These are phyloP conservation scores for Polyommatus iphigenia DNA, from an alignment of 2,888 invertebrate species.

Conservation along the genomic window DNA sequence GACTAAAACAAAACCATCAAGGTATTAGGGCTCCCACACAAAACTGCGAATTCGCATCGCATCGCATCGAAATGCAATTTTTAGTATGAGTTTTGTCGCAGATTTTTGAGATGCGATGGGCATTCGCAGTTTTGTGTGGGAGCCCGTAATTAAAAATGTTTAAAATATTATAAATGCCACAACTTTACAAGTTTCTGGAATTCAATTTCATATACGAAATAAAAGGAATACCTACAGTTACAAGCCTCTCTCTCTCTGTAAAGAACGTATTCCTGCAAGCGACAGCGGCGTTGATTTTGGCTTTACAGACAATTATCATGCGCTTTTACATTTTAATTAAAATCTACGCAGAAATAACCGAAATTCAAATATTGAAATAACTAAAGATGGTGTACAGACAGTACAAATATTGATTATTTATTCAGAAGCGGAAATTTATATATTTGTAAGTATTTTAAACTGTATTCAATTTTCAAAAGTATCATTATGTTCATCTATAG, in stretches of 20 bases:
- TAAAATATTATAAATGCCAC: background rate
- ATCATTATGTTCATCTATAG: too few relatives aligned
- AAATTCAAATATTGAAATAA: background rate
- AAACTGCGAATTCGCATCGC: too few relatives aligned
- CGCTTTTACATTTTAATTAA: slow-evolving; percentile 1
- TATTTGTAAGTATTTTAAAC: background rate
- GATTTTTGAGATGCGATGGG: too few relatives aligned
- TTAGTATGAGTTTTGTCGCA: too few relatives aligned
- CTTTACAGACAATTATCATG: background rate
- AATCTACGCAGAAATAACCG: background rate
- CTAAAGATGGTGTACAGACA: too few relatives aligned
- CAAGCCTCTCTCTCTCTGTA: background rate
- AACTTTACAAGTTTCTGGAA: background rate
- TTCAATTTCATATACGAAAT: background rate
- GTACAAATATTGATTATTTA: too few relatives aligned
- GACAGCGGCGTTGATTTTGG: slow-evolving; percentile 1
- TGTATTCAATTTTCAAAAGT: too few relatives aligned
- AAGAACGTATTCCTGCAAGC: background rate
- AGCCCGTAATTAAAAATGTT: background rate
- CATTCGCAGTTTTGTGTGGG: too few relatives aligned
- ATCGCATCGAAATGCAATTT: too few relatives aligned
- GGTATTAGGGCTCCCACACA: too few relatives aligned
- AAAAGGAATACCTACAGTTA: background rate
- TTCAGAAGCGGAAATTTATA: background rate
- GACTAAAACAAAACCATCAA: too few relatives aligned